Percentiles rank a stretch among this genome's conserved stretches.
These are phyloP conservation scores for Calyptommatus sinebrachiatus DNA, from an alignment of 2,113 vertebrate species.

Conservation along the genomic window DNA sequence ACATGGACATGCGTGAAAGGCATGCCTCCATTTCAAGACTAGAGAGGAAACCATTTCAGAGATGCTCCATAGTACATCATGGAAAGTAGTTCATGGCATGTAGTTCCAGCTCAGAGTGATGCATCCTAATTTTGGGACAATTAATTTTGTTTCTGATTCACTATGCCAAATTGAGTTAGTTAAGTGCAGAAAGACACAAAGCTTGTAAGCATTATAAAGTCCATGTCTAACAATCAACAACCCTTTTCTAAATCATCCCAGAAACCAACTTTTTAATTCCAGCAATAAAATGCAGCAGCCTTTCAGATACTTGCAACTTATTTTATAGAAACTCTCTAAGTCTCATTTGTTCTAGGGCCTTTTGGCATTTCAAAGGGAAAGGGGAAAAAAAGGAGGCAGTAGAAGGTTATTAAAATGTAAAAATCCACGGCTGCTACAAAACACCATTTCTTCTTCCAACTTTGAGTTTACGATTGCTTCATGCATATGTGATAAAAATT, in stretches of 20 bases:
- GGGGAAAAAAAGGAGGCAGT: conserved; percentile 28
- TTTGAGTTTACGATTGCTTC: conserved; percentile 49
- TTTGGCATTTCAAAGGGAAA: conserved; percentile 56
- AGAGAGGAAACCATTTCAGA: too few relatives aligned
- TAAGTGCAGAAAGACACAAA: too few relatives aligned
- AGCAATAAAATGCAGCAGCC: not conserved
- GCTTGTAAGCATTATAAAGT: not conserved
- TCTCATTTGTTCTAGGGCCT: conserved; percentile 53
- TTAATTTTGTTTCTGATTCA: too few relatives aligned
- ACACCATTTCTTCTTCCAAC: conserved; percentile 45
- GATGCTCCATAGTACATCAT: too few relatives aligned
- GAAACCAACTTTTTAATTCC: conserved; percentile 35
- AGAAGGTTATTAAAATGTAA: conserved; percentile 69
- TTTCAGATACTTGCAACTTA: conserved; percentile 50
- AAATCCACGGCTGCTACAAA: conserved; percentile 52
- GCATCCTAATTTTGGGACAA: too few relatives aligned
- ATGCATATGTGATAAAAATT: conserved; percentile 38
- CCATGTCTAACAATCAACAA: not conserved
- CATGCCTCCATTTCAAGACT: too few relatives aligned
- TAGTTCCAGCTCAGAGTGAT: too few relatives aligned
- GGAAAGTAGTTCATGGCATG: too few relatives aligned
- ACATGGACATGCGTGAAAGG: too few relatives aligned
- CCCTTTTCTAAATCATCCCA: fast-evolving
- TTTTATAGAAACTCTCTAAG: conserved; percentile 57
- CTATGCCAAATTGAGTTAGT: too few relatives aligned